Conservation (phyloP, 53 echinoderm and acorn worm species). For the Henricia sp. region DNA sequence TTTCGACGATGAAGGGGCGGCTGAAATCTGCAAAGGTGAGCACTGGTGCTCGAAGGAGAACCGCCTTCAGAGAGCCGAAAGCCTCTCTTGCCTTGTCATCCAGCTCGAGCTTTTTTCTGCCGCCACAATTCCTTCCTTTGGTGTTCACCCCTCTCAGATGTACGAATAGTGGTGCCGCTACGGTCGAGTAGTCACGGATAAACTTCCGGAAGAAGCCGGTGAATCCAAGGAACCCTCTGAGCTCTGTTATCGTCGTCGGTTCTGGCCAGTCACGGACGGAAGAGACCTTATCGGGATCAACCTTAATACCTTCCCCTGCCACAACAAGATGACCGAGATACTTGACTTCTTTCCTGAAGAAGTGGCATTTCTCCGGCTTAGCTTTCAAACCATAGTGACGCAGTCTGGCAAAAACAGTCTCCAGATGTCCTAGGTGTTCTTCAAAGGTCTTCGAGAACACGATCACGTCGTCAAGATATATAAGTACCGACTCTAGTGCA, state of each 20-base stretch:
- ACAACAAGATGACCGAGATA: conserved; percentile 63
- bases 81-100: conserved; percentile 2
- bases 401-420: conserved; percentile 15
- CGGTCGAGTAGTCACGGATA: background rate
- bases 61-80: background rate
- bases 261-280: conserved; percentile 47
- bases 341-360: conserved; percentile 30
- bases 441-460: conserved; percentile 43
- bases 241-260: conserved; percentile 5
- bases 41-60: conserved; percentile 12
- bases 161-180: background rate
- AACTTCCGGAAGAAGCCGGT: background rate
- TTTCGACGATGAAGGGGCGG: too few relatives aligned
- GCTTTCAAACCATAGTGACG: conserved; percentile 33
- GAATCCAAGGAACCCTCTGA: conserved; percentile 17
- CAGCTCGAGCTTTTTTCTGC: background rate
- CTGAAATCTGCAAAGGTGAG: conserved; percentile 16
- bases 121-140: background rate
- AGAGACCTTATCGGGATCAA: conserved; percentile 42
- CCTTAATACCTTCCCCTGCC: conserved; percentile 17
- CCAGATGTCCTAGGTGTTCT: conserved; percentile 22
- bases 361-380: conserved; percentile 34
- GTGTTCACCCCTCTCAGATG: background rate
- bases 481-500: conserved; percentile 53
- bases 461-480: conserved; percentile 54